Base-by-base conservation (phyloP, 1,140 invertebrate species). In the Leptoteleia sp. region DNA sequence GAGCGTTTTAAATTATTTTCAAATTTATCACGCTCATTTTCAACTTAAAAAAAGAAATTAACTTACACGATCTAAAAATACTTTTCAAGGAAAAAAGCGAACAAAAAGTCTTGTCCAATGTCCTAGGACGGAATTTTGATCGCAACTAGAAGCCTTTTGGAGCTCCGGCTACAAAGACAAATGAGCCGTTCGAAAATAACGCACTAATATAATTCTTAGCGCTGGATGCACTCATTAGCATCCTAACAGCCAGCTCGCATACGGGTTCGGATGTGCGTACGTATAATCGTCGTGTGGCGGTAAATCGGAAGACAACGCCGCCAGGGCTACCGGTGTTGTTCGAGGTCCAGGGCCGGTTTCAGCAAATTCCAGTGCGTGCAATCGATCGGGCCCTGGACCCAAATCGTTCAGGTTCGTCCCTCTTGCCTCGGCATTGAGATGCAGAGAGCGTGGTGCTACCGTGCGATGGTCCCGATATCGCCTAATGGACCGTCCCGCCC, bases 381-480 rank as follows among this genome's bases (percentile, higher is more conserved):
- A 81, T 80, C 70, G 79, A 81, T 82, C 79, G 43, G 62, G 50
- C 37, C 55, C 27, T 27, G 73, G 75, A 55, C 81, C 80, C 43
- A 81, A 83, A 85, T 84, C 68, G 68, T 25, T 81, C 57, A 62
- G 55, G 61, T 80, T 72, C 68, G 79, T 77, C 81, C 80, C 72
- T 81, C 61, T 76, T 19, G 62, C 54, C 16, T 62, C 43, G 62
- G 83, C 87, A 89, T 89, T 89, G 88, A 89, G 87, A 89, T 89
- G 88, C 88, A 89, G 88, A 88, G 84, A 89, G 81, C 86, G 85
- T 88, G 87, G 85, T 89, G 88, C 88, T 89, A 89, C 88, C 87
- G 88, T 89, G 88, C 87, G 88, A 89, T 89, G 88, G 81, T 88
- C 86, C 87, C 84, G 88, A 89, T 89, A 89, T 83, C 87, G 87